Conservation (phyloP, 2,113 vertebrate genomes). For the Tenebrosternarchus preto region DNA sequence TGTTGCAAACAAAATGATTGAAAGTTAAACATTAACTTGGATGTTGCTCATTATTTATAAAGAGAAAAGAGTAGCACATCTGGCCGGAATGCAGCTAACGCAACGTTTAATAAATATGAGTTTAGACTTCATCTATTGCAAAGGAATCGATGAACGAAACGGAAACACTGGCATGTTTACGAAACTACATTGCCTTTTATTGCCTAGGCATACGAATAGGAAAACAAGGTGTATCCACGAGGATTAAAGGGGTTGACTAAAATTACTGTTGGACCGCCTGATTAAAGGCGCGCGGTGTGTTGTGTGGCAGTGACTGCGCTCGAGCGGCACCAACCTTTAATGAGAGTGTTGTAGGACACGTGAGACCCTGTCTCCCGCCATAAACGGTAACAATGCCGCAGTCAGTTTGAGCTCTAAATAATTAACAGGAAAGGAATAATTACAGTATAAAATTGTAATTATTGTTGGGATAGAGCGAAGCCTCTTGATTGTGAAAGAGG, state of each 20-base stretch:
- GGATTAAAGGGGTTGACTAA: too few relatives aligned
- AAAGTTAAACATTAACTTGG: constrained; percentile 15
- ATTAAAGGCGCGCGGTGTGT: too few relatives aligned
- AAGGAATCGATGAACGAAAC: neutral
- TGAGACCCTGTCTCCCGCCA: constrained; percentile 74
- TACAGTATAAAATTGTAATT: constrained; percentile 90
- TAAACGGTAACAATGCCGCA: constrained; percentile 71
- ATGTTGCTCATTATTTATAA: constrained; percentile 23
- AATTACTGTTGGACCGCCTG: too few relatives aligned
- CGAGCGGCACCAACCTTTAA: constrained; percentile 19
- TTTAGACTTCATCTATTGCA: neutral
- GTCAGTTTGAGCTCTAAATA: constrained; percentile 80
- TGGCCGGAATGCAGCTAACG: neutral
- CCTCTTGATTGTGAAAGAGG: constrained; percentile 71
- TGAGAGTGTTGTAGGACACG: constrained; percentile 56
- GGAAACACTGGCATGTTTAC: too few relatives aligned
- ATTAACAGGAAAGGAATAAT: constrained; percentile 91
- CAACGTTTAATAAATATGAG: neutral
- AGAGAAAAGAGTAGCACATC: constrained; percentile 30
- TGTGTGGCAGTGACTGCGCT: too few relatives aligned
- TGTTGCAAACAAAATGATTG: constrained; percentile 27
- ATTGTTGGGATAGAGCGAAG: constrained; percentile 69
- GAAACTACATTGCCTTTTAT: too few relatives aligned
- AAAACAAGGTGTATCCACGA: constrained; percentile 1
- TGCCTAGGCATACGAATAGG: too few relatives aligned